Base-by-base conservation (phyloP, 2,797 vertebrate genomes). In the Triplophysa yarkandensis region DNA sequence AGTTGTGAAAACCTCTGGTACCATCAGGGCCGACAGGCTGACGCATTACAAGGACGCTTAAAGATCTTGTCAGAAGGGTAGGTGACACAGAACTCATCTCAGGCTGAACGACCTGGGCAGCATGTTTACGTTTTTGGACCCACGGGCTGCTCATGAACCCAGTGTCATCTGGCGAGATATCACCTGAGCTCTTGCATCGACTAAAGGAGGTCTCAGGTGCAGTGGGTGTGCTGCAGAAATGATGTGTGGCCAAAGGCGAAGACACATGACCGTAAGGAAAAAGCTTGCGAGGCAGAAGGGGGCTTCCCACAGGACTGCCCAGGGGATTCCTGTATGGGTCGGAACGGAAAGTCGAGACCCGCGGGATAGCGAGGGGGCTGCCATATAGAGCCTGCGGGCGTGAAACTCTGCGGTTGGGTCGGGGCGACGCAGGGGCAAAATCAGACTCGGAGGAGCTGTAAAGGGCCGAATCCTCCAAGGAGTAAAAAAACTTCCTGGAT, bases 11-110 rank as follows among this genome's bases (percentile, higher is more conserved):
- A 9, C 91, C 88, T 64, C 60, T 76, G 39, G 87, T 86, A 39
- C 83, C 87, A 23, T 90, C 86, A 0, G 92, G 89, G n/a, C 90
- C 76, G 0, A 7, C 46, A 9, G 92, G 91, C 78, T 87, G 86
- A 23, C 70, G 70, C n/a, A 89, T 81, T 4, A 87, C 82, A 7
- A 52, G 58, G 0, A 80, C 72, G 66, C 79, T 66, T 0, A 48
- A 6, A 0, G 14, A 25, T 10, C n/a, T 17, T 2, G 41, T 85
- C 0, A 36, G 44, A 60, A 83, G 70, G 17, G 16, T 44, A 0
- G 80, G 16, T 0, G 46, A 28, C 0, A 61, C 0, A 0, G 62
- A 34, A 10, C 76, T 64, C 54, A 72, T 46, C 17, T 71, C 78
- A 0, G 36, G n/a, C 46, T 61, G 39, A 69, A 84, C 79, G 39